These are phyloP conservation scores for Poecilia velifera DNA, from an alignment of 2,797 vertebrate species.

Conservation along the genomic window DNA sequence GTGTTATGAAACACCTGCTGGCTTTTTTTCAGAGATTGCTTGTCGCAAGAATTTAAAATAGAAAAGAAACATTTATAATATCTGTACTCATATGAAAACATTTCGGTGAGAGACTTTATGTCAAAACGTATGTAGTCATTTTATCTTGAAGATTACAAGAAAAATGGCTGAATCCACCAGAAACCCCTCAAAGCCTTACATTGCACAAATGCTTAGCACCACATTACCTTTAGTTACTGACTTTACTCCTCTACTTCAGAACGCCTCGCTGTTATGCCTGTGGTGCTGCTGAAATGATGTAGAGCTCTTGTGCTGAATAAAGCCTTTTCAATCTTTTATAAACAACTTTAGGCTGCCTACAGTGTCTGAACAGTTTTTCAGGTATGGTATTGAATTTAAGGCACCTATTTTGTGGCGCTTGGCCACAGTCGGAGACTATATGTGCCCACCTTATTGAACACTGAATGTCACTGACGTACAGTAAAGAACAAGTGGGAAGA, in stretches of 20 bases:
- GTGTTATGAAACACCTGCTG: not conserved
- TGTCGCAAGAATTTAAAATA: not conserved
- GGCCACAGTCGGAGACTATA: not conserved
- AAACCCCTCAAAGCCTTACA: conserved; percentile 2
- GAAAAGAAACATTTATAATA: not conserved
- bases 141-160: not conserved
- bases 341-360: not conserved
- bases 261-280: not conserved
- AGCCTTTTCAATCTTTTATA: conserved; percentile 23
- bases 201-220: conserved; percentile 8
- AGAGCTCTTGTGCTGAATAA: conserved; percentile 7
- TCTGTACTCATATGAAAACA: not conserved
- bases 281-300: conserved; percentile 13
- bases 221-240: conserved; percentile 11
- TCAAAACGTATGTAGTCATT: too few relatives aligned
- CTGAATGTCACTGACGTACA: not conserved
- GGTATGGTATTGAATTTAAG: conserved; percentile 8
- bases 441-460: not conserved
- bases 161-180: conserved; percentile 9
- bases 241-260: conserved; percentile 10
- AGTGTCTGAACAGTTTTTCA: conserved; percentile 20
- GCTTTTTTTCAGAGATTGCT: not conserved
- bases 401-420: not conserved
- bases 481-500: not conserved
- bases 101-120: not conserved